A percentile compares a stretch with the other conserved stretches of the same genome.
Conservation (phyloP, 2,113 vertebrate genomes). For the Nestor notabilis region DNA sequence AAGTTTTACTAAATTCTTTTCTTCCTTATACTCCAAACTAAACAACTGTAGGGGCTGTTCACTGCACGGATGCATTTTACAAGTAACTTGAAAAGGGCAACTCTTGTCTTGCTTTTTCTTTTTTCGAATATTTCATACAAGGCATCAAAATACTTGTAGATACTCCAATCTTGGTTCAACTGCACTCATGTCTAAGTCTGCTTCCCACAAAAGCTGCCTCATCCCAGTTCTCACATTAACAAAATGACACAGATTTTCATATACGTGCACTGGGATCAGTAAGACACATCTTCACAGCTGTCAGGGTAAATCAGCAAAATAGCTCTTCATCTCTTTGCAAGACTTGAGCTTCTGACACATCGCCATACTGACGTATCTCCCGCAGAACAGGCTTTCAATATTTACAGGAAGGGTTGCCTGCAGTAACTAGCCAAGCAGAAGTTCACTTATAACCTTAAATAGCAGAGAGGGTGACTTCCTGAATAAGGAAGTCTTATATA, state of each 20-base stretch:
- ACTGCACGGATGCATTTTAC: neutral
- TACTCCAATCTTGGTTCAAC: neutral
- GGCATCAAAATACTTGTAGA: neutral
- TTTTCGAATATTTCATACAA: neutral
- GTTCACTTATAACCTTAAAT: constrained; percentile 44
- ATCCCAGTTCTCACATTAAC: neutral
- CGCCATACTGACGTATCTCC: neutral
- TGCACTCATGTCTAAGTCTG: neutral
- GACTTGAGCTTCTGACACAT: neutral
- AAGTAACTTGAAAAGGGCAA: neutral
- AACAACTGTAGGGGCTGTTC: neutral
- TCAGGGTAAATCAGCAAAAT: neutral
- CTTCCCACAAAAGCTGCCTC: neutral
- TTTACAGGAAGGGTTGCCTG: constrained; percentile 47
- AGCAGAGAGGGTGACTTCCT: constrained; percentile 41
- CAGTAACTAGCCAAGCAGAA: constrained; percentile 10
- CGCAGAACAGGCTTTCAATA: neutral
- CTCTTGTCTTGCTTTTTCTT: neutral
- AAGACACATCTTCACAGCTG: neutral
- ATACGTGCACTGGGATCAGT: neutral
- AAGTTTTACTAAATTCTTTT: neutral
- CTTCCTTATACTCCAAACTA: neutral
- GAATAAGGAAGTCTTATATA: constrained; percentile 42
- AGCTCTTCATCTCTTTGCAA: neutral
- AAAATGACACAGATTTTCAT: neutral